phyloP scores from a whole-genome alignment of 2,888 invertebrate species.

The Caenorhabditis sulstoni region DNA sequence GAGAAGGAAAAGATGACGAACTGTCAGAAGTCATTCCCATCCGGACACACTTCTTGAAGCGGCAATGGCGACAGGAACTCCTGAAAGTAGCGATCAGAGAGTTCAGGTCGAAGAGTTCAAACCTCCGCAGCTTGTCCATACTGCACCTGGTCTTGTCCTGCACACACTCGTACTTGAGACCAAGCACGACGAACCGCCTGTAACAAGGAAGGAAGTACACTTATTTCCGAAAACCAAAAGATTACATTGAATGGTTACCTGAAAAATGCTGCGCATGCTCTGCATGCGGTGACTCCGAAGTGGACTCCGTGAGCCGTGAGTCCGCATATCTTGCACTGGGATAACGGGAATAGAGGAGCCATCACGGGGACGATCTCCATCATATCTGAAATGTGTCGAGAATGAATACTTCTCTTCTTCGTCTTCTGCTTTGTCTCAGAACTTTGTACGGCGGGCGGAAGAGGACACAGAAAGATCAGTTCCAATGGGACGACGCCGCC shows the following conservation, averaged over 20 bases:
- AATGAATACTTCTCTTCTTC: constrained; percentile 3
- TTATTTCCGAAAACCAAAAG: background rate
- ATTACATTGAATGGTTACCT: constrained; percentile 37
- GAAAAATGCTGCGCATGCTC: constrained; percentile 66
- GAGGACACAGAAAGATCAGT: constrained; percentile 51
- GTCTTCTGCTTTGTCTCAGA: constrained; percentile 1
- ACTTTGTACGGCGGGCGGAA: constrained; percentile 24
- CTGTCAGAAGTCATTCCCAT: constrained; percentile 66
- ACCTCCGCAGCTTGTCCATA: constrained; percentile 52
- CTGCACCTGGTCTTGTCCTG: constrained; percentile 49
- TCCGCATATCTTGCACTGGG: constrained; percentile 53
- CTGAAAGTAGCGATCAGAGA: constrained; percentile 12
- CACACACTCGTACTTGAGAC: constrained; percentile 61
- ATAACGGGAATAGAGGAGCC: background rate
- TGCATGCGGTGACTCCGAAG: constrained; percentile 61
- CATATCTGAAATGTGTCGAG: constrained; percentile 32
- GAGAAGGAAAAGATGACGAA: constrained; percentile 17
- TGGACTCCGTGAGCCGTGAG: constrained; percentile 62
- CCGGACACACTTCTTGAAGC: constrained; percentile 60
- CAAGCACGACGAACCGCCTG: constrained; percentile 62
- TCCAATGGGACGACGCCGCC: constrained; percentile 34
- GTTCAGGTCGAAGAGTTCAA: background rate
- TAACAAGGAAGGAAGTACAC: constrained; percentile 3
- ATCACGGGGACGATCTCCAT: constrained; percentile 39
- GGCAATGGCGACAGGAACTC: constrained; percentile 60